These are phyloP conservation scores for Ambastaia sidthimunki DNA, from an alignment of 2,797 vertebrate species.

Conservation along the genomic window DNA sequence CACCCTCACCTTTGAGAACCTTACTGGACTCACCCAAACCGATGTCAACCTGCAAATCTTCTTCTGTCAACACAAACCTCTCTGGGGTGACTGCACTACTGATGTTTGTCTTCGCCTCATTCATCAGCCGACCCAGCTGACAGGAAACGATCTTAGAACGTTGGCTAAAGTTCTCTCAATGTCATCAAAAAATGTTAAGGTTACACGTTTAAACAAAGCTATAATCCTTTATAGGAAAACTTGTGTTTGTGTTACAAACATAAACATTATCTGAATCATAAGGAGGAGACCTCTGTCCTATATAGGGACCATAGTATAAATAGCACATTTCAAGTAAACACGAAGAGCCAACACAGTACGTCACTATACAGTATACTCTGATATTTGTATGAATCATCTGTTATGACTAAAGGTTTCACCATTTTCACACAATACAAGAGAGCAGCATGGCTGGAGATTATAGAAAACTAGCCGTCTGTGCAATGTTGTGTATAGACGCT, in stretches of 20 bases:
- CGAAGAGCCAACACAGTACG: too few species aligned
- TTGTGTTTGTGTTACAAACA: not conserved
- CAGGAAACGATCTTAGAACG: too few species aligned
- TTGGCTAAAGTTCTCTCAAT: too few species aligned
- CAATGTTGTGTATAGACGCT: not conserved
- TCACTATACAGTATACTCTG: not conserved
- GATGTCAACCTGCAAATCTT: not conserved
- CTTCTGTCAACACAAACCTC: not conserved
- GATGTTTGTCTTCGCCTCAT: not conserved
- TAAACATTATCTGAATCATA: not conserved
- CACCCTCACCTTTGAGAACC: not conserved
- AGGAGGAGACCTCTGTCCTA: not conserved
- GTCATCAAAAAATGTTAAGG: not conserved
- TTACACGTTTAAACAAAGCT: not conserved
- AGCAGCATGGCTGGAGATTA: not conserved
- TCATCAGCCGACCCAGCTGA: too few species aligned
- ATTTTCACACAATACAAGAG: not conserved
- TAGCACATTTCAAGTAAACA: not conserved
- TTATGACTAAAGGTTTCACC: not conserved
- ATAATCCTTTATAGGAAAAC: not conserved
- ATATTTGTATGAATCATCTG: not conserved
- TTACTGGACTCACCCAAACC: not conserved
- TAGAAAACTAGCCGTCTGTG: not conserved
- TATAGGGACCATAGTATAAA: not conserved
- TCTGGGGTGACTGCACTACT: too few species aligned